phyloP scores from a whole-genome alignment of 2,888 invertebrate genomes.

The Eupithecia insigniata region DNA sequence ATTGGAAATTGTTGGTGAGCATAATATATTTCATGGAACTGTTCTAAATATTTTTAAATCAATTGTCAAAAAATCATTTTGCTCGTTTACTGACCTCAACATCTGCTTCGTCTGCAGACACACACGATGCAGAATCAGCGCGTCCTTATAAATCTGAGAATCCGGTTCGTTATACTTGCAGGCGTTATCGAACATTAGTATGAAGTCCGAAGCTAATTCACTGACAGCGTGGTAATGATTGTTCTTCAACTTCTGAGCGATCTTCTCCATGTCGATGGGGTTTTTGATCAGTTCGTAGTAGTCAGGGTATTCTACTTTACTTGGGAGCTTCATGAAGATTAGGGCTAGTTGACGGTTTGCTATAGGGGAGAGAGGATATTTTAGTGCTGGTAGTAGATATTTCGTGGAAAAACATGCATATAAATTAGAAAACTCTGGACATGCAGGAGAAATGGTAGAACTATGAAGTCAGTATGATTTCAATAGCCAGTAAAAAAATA shows the following conservation, averaged over 20 bases:
- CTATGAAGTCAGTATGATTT: not conserved
- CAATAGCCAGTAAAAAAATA: not conserved
- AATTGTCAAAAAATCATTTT: too few species aligned
- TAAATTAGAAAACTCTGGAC: not conserved
- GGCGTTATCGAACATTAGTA: constrained; percentile 97
- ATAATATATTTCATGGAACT: too few species aligned
- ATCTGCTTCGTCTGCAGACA: constrained; percentile 96
- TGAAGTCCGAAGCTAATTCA: constrained; percentile 94
- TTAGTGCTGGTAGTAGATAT: not conserved
- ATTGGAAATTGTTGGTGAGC: too few species aligned
- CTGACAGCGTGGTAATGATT: constrained; percentile 91
- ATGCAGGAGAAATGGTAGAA: not conserved
- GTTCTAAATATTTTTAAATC: too few species aligned
- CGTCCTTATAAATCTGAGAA: constrained; percentile 98
- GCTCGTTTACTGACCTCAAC: constrained; percentile 85
- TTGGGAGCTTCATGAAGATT: constrained; percentile 97
- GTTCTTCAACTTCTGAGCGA: constrained; percentile 93
- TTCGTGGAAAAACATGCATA: not conserved
- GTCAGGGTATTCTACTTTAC: constrained; percentile 96
- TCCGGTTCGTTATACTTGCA: constrained; percentile 99
- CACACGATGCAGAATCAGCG: constrained; percentile 94
- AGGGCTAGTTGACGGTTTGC: constrained; percentile 95
- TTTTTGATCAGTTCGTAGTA: constrained; percentile 98
- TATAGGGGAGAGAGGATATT: constrained; percentile 51
- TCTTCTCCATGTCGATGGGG: constrained; percentile 98